phyloP scores from a whole-genome alignment of 2,888 invertebrate species.

The Quadriops clusia region DNA sequence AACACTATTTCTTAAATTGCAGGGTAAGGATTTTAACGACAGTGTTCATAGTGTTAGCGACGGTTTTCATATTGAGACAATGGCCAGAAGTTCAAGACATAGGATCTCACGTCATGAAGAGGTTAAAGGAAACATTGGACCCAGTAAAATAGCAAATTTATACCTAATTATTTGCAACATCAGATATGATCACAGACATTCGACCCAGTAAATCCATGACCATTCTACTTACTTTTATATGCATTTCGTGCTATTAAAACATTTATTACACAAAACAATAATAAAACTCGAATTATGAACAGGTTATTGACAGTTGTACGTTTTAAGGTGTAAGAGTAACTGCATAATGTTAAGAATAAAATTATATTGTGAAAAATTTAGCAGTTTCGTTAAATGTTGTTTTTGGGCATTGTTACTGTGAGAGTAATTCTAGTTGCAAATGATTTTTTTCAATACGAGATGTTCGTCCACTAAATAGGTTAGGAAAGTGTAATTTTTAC shows the following conservation, averaged over 20 bases:
- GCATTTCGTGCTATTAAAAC: no score
- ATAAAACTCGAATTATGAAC: slow-evolving; percentile 2
- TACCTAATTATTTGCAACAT: no score
- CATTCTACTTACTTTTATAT: no score
- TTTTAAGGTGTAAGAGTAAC: slow-evolving; percentile 10
- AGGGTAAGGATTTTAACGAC: slow-evolving; percentile 82
- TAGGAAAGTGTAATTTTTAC: slow-evolving; percentile 16
- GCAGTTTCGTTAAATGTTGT: background rate
- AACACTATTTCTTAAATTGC: no score
- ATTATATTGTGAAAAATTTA: slow-evolving; percentile 1
- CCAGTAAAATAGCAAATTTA: slow-evolving; percentile 37
- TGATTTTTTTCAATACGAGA: slow-evolving; percentile 13
- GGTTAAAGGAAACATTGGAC: slow-evolving; percentile 67
- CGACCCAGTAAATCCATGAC: no score
- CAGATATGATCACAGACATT: no score
- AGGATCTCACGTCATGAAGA: slow-evolving; percentile 65
- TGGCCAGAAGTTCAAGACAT: slow-evolving; percentile 83
- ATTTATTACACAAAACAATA: no score
- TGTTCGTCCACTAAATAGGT: slow-evolving; percentile 21
- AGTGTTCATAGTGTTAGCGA: slow-evolving; percentile 64
- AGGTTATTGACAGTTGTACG: background rate
- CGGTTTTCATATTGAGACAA: slow-evolving; percentile 75
- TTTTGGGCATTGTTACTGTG: slow-evolving; percentile 1
- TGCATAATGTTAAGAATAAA: slow-evolving; percentile 8
- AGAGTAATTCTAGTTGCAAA: background rate